Percentiles rank a stretch among this genome's conserved stretches.
Evolutionary conservation across 2,888 invertebrate species (phyloP).

Genomic region (Scaptomyza cyrtandrae): DNA sequence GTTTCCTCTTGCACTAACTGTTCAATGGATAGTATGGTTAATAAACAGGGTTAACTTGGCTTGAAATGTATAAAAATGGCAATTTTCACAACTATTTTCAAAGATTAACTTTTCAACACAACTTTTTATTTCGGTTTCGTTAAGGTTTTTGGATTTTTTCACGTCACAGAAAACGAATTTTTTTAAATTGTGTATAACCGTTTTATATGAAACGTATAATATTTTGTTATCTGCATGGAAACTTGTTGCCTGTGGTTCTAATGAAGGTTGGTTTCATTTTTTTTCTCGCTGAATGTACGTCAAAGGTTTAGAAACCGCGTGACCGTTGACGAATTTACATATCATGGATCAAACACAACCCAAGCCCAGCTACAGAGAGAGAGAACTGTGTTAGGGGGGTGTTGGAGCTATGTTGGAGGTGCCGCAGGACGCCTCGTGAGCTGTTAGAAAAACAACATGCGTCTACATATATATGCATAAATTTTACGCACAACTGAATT

Average conservation of each 20-base stretch:
- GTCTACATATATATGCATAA: constrained; percentile 58
- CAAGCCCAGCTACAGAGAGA: constrained; percentile 8
- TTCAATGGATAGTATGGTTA: too few relatives aligned
- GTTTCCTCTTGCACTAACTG: not conserved
- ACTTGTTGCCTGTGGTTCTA: constrained; percentile 49
- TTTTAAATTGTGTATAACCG: too few relatives aligned
- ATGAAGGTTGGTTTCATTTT: constrained; percentile 33
- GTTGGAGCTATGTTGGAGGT: too few relatives aligned
- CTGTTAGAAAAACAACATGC: constrained; percentile 50
- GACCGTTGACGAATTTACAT: constrained; percentile 55
- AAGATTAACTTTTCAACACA: not conserved
- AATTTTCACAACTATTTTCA: not conserved
- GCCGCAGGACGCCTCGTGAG: constrained; percentile 9
- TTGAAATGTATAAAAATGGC: not conserved
- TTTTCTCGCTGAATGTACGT: constrained; percentile 15
- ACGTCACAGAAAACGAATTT: too few relatives aligned
- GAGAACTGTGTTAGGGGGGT: not conserved
- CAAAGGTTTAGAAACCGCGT: constrained; percentile 51
- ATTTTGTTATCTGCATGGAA: not conserved
- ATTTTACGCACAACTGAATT: constrained; percentile 56
- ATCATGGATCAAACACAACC: constrained; percentile 53
- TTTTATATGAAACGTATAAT: too few relatives aligned
- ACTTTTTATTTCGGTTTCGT: not conserved
- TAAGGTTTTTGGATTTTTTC: too few relatives aligned
- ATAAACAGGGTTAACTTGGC: not conserved